Evolutionary conservation across 1,140 invertebrate genomes (phyloP), one percentile per base, ranked within the genome.

Genomic region (Drosophila erecta): DNA sequence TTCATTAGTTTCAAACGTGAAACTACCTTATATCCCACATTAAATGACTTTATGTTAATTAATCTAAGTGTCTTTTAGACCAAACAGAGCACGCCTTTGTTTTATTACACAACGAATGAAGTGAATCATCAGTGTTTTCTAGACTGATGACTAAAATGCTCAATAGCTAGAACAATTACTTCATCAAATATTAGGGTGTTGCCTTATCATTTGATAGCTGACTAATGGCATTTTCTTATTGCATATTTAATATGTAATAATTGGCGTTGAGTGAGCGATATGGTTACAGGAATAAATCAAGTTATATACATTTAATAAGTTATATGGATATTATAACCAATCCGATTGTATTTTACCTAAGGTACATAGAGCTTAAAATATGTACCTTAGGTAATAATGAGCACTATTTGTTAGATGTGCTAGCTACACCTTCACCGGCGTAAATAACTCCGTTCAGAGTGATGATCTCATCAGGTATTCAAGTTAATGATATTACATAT

Each of bases 401-500:
- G 5, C 11, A n/a, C 6, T 12, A n/a, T 40, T 12, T 30, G 35
- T 22, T 59, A 14, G 24, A 15, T 58, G 30, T 24, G 38, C 37
- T 20, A n/a, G 59, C 24, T 64, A 60, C 61, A 64, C 57, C 61
- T 44, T 37, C 8, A 6, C 24, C 27, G 40, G 56, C 61, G 55
- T 37, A 43, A 64, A 46, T n/a, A 46, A 60, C 6, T 44, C 5
- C 40, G n/a, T 27, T 53, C 15, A 27, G 20, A 56, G 55, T 40
- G 38, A 69, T 69, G 50, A 70, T 37, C 64, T 70, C 66, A 69
- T 70, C 41, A 51, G 11, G 12, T 49, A 69, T 70, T 56, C 66
- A 40, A 40, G 50, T 46, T 51, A 15, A 61, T 67, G 60, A 60
- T 44, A 44, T 44, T 59, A 41, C 38, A 30, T 22, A n/a, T 22